A percentile compares a stretch with the other conserved stretches of the same genome.
Conservation (phyloP, 2,113 vertebrate species). For the Cnemophilus loriae region DNA sequence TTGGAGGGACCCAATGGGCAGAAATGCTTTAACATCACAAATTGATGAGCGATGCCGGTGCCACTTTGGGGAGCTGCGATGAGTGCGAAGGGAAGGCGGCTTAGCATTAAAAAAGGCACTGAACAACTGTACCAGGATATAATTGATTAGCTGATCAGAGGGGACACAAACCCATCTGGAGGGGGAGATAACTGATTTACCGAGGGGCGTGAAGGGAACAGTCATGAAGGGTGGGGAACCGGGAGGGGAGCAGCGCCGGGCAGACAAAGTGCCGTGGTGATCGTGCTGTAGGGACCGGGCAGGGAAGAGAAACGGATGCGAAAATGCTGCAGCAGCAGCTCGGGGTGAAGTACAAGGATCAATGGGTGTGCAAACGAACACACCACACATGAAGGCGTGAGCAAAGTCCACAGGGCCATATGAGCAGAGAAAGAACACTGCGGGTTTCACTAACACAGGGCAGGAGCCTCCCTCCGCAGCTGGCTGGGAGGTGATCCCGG, state of each 20-base stretch:
- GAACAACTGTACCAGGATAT: background rate
- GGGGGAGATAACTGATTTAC: background rate
- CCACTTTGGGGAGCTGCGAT: background rate
- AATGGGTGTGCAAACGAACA: background rate
- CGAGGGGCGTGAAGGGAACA: background rate
- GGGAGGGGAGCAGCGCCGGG: fast-evolving
- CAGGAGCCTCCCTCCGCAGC: background rate
- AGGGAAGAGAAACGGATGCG: background rate
- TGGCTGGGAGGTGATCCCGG: background rate
- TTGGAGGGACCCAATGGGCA: background rate
- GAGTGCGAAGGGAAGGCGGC: fast-evolving
- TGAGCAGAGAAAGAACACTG: fast-evolving
- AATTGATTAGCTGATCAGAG: background rate
- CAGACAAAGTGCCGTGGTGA: background rate
- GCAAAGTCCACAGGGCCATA: fast-evolving
- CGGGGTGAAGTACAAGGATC: fast-evolving
- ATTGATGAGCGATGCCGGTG: fast-evolving
- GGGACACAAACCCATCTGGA: background rate
- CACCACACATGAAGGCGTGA: fast-evolving
- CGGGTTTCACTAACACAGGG: fast-evolving
- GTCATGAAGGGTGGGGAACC: background rate
- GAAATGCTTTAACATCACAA: background rate
- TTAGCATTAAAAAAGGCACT: background rate
- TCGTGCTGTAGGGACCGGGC: background rate
- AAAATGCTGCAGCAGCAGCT: background rate